These are phyloP conservation scores for Arion vulgaris DNA, from an alignment of 1,140 invertebrate species.

Conservation along the genomic window DNA sequence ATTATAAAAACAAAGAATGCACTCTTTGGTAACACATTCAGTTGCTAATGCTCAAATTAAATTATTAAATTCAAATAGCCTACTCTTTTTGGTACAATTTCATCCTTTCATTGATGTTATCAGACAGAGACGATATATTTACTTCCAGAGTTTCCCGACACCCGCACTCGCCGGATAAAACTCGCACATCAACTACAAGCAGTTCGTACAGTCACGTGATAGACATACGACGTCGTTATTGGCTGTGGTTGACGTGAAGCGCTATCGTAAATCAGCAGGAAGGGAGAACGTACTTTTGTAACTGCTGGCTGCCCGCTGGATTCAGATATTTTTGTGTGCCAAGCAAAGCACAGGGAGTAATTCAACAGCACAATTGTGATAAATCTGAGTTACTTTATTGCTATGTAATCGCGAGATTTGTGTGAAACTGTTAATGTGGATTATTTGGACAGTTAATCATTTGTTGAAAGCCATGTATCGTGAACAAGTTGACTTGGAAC, in stretches of 20 bases:
- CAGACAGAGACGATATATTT: not conserved
- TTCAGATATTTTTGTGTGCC: conserved; percentile 9
- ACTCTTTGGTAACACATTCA: too few relatives aligned
- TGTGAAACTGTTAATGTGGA: not conserved
- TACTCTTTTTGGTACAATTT: too few relatives aligned
- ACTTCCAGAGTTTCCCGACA: not conserved
- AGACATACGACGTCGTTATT: conserved; percentile 30
- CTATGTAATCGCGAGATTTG: conserved; percentile 2
- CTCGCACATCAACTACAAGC: not conserved
- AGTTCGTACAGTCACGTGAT: conserved; percentile 18
- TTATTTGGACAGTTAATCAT: conserved; percentile 1
- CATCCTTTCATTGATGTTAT: not conserved
- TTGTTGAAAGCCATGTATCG: conserved; percentile 16
- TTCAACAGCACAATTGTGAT: not conserved
- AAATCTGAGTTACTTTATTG: conserved; percentile 27
- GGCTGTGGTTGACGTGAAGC: conserved; percentile 23
- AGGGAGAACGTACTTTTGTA: not conserved
- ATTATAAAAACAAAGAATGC: too few relatives aligned
- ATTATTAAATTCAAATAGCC: too few relatives aligned
- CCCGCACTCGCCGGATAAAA: not conserved
- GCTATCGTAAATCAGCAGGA: conserved; percentile 31
- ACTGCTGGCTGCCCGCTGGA: not conserved
- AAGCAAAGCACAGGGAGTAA: not conserved
- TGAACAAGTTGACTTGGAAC: not conserved
- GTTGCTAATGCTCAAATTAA: too few relatives aligned